Evolutionary conservation across 2,888 invertebrate genomes (phyloP).

Genomic region (Folsomia candida): DNA sequence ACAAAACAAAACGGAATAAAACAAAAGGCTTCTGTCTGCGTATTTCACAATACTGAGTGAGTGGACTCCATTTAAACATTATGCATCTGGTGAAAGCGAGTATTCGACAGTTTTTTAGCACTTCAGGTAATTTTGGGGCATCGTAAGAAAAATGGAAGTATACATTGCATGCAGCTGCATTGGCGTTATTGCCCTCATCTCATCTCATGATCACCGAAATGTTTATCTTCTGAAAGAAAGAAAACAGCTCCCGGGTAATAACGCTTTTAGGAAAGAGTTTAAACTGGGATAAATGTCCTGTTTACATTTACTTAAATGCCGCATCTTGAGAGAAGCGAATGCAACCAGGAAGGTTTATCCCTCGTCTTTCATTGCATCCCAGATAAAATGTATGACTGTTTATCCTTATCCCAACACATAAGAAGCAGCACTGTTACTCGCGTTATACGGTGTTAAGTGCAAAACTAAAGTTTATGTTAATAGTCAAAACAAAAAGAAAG

Average conservation of each 20-base stretch:
- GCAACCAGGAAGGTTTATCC: neutral
- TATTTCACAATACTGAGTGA: neutral
- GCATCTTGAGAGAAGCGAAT: neutral
- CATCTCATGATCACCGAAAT: neutral
- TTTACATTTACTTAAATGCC: neutral
- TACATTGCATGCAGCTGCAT: neutral
- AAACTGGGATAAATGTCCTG: neutral
- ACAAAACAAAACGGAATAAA: neutral
- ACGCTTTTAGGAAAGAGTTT: conserved; percentile 3
- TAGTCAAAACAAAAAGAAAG: conserved; percentile 7
- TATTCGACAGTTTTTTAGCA: too few species aligned
- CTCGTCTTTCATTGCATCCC: neutral
- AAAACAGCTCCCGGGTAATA: neutral
- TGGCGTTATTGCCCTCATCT: neutral
- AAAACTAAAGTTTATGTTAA: conserved; percentile 6
- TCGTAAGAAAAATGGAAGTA: neutral
- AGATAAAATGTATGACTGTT: neutral
- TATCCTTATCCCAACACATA: neutral
- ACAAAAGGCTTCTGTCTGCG: neutral
- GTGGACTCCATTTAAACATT: too few species aligned
- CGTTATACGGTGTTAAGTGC: neutral
- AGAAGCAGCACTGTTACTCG: neutral
- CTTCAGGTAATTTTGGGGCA: neutral
- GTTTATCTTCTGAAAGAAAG: neutral
- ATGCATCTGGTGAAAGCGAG: too few species aligned